Evolutionary conservation across 2,888 invertebrate genomes (phyloP), one percentile per base, ranked within the genome.

Genomic region (Chesias legatella): DNA sequence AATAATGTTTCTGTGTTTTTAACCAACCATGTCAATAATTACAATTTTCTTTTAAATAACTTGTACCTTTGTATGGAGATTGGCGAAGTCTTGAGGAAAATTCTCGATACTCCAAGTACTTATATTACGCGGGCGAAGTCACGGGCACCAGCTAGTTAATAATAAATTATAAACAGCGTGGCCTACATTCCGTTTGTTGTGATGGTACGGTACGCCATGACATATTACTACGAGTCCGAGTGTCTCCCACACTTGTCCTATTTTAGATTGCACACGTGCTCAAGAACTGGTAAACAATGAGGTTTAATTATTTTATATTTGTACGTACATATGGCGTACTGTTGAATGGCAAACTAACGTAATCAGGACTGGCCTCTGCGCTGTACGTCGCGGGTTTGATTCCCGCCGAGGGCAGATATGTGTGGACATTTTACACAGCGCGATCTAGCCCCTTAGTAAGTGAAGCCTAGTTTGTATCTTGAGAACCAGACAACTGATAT

Each of bases 241-340:
- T n/a, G n/a, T 73, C 83, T 83, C 85, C 83, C 85, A 82, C 85
- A 77, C 66, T 70, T 78, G 77, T 75, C 71, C 81, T 57, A 79
- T 79, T 81, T 80, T 79, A 77, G 72, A 67, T 65, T 59, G 42
- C 74, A 74, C 79, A 78, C 78, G 77, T 81, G 66, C 49, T 69
- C 54, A 38, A 40, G 53, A 55, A 60, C 50, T 63, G 57, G 67
- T 69, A 67, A 71, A 69, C 72, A 69, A n/a, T 55, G 50, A 53
- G 58, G 38, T 51, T 53, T 41, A 43, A 29, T 51, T 29, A 33
- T 30, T 32, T 10, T 42, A 37, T 29, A 40, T 33, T 22, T 44
- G 43, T 42, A 38, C 33, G 29, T 34, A 22, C 43, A 34, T 43
- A n/a, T n/a, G n/a, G 40, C 42, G 36, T 49, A 53, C 38, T 27